Evolutionary conservation across 2,797 vertebrate genomes (phyloP), one percentile per base, ranked within the genome.

Genomic region (Hydrolagus colliei): DNA sequence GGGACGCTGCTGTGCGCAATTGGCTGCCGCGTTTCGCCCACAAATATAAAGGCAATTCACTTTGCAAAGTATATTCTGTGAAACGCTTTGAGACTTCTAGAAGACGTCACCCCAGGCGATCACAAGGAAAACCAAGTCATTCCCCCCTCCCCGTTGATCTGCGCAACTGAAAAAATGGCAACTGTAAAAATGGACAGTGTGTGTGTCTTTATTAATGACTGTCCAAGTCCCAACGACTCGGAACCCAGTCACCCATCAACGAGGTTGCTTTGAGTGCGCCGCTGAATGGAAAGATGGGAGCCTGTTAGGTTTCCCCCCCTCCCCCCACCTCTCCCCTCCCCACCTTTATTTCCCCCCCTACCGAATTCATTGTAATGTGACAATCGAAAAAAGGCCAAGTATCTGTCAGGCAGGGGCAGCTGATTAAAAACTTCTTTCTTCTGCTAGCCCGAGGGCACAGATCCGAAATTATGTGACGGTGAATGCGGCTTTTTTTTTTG

Each of bases 381-480:
- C 88, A 89, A 86, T 87, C 88, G n/a, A 87, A 87, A 52, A 52
- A 87, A 87, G 91, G 76, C 84, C 88, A 91, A 89, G 87, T 89
- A 88, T 87, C 88, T 88, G 82, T 90, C n/a, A n/a, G n/a, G n/a
- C 87, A 88, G 87, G 62, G 88, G 88, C 85, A 86, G 87, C 79
- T 80, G 86, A 87, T 85, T 90, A 87, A 88, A 89, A 89, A 86
- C 88, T 27, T 89, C 88, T 87, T 90, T 90, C 86, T 86, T 91
- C 89, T 91, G 52, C 0, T 67, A 87, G 86, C 87, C 91, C 88
- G 84, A 61, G 88, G 88, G 87, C 87, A 88, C 86, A 0, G 85
- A 78, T 90, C 88, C 87, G 89, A 89, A 88, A 86, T 88, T 86
- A 77, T 88, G 89, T 90, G 88, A 89, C 88, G 88, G 90, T 88